Evolutionary conservation across 2,797 vertebrate genomes (phyloP).

Genomic region (Epinephelus malabaricus): DNA sequence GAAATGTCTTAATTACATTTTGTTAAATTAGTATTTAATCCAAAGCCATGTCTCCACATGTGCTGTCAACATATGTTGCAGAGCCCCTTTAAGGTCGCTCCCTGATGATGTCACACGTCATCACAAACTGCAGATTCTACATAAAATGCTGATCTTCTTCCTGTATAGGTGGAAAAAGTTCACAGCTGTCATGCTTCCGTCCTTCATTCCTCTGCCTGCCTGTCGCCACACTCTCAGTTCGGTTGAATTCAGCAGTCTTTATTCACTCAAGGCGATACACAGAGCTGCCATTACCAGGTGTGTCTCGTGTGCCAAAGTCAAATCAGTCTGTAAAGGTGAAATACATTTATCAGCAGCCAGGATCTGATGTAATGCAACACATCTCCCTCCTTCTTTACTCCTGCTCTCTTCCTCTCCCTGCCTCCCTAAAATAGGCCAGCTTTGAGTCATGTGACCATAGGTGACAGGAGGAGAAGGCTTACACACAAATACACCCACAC

Average conservation of each 20-base stretch:
- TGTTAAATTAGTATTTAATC: neutral
- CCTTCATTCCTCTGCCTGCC: neutral
- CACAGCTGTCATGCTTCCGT: conserved; percentile 1
- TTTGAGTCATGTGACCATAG: conserved; percentile 80
- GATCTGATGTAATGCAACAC: conserved; percentile 60
- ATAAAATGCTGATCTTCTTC: neutral
- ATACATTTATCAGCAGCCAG: conserved; percentile 28
- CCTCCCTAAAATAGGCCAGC: conserved; percentile 81
- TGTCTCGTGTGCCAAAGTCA: conserved; percentile 23
- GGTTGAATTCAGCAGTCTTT: neutral
- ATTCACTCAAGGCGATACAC: neutral
- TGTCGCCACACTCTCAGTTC: neutral
- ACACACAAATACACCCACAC: conserved; percentile 47
- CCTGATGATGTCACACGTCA: conserved; percentile 58
- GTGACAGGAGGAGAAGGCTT: conserved; percentile 73
- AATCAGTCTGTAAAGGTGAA: conserved; percentile 33
- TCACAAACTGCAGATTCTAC: conserved; percentile 19
- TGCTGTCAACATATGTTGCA: neutral
- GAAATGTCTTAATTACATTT: neutral
- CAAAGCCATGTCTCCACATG: neutral
- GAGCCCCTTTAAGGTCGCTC: conserved; percentile 62
- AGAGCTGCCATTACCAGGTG: conserved; percentile 27
- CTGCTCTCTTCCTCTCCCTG: conserved; percentile 53
- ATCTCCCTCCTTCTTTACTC: conserved; percentile 51
- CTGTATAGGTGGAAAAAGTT: conserved; percentile 8